phyloP scores from a whole-genome alignment of 2,797 vertebrate species.

The Cyclura pinguis region DNA sequence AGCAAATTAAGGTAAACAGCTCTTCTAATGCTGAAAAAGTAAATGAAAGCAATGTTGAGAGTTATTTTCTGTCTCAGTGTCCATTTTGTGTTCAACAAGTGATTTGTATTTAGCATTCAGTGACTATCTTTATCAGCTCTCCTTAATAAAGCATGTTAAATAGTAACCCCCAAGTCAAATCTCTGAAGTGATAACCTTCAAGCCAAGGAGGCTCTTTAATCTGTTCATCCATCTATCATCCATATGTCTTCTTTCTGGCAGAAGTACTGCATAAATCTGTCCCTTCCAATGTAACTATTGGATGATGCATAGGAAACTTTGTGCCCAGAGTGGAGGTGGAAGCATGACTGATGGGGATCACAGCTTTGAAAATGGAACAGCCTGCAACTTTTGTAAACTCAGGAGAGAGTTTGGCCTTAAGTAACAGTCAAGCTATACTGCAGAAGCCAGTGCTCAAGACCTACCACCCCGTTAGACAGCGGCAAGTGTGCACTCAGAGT shows the following conservation, averaged over 20 bases:
- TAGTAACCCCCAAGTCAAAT: conserved; percentile 32
- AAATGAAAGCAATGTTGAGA: conserved; percentile 30
- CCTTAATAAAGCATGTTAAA: conserved; percentile 49
- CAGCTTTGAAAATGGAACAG: conserved; percentile 11
- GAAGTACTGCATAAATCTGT: conserved; percentile 25
- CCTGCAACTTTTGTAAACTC: conserved; percentile 2
- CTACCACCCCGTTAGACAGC: background rate
- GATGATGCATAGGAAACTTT: conserved; percentile 15
- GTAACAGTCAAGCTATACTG: background rate
- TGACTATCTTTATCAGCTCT: conserved; percentile 41
- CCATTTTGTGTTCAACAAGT: conserved; percentile 18
- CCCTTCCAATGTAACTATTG: conserved; percentile 1
- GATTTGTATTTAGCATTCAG: conserved; percentile 20
- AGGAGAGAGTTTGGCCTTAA: background rate
- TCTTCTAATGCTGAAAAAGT: background rate
- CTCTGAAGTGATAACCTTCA: conserved; percentile 67
- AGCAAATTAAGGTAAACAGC: background rate
- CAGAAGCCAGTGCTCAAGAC: background rate
- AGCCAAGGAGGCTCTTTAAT: conserved; percentile 65
- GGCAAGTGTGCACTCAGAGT: background rate
- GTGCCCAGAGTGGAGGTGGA: background rate
- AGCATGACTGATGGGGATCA: background rate
- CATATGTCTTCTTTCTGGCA: conserved; percentile 48
- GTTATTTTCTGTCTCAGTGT: conserved; percentile 33
- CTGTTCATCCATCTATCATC: conserved; percentile 38